These are phyloP conservation scores for Anoplophora glabripennis DNA, from an alignment of 1,140 invertebrate genomes.

Conservation along the genomic window DNA sequence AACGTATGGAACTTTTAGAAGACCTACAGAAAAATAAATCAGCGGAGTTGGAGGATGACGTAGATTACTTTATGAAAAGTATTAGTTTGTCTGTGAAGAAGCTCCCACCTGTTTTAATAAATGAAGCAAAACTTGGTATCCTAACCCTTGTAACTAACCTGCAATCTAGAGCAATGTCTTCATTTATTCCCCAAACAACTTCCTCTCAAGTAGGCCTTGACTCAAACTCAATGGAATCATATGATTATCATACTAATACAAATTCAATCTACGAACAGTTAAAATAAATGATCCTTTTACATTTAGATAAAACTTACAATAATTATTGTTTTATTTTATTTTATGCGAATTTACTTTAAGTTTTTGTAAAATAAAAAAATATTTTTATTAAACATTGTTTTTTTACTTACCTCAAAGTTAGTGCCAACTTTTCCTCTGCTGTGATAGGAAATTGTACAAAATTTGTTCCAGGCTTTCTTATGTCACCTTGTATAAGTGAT, in stretches of 20 bases:
- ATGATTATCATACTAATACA: neutral
- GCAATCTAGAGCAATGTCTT: neutral
- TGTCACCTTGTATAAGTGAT: neutral
- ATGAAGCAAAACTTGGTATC: slow-evolving; percentile 7
- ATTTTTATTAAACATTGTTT: neutral
- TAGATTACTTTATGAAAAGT: neutral
- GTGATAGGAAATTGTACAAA: too few species aligned
- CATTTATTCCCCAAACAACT: neutral
- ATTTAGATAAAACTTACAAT: neutral
- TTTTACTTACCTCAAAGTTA: neutral
- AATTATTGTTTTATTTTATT: neutral
- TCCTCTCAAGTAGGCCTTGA: neutral
- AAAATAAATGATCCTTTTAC: neutral
- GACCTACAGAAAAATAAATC: neutral
- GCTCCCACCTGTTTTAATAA: neutral
- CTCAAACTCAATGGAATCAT: too few species aligned
- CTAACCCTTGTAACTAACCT: neutral
- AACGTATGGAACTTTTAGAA: slow-evolving; percentile 2
- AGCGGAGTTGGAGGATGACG: neutral
- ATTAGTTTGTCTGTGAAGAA: slow-evolving; percentile 5
- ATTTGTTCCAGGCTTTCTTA: neutral
- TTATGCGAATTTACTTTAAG: neutral
- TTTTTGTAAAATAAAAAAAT: neutral
- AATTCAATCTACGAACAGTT: too few species aligned
- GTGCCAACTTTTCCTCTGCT: neutral